phyloP scores from a whole-genome alignment of 2,888 invertebrate genomes.

The Lasioglossum leucozonium region DNA sequence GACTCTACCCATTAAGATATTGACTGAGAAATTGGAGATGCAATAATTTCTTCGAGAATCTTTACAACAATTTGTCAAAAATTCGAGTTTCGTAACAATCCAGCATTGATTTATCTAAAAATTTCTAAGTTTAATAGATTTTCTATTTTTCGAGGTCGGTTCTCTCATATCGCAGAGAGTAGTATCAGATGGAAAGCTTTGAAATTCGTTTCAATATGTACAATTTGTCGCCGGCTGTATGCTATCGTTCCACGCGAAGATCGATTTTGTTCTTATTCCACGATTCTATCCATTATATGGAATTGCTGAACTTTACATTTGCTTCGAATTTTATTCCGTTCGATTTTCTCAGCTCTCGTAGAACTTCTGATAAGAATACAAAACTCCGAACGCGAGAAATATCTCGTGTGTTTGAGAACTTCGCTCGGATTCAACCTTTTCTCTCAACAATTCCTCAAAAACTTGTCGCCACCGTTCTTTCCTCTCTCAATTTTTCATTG shows the following conservation, averaged over 20 bases:
- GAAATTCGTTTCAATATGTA: slow-evolving; percentile 64
- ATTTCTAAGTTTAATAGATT: slow-evolving; percentile 24
- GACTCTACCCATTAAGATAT: no score
- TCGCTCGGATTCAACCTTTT: slow-evolving; percentile 13
- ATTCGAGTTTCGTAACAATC: neutral
- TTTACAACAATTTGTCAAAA: neutral
- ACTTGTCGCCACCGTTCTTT: neutral
- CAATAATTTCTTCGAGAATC: no score
- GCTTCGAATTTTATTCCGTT: slow-evolving; percentile 58
- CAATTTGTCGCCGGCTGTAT: slow-evolving; percentile 60
- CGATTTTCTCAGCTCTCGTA: slow-evolving; percentile 45
- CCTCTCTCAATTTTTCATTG: neutral
- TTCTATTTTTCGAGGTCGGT: slow-evolving; percentile 15
- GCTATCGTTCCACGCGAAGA: slow-evolving; percentile 49
- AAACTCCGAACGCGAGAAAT: slow-evolving; percentile 43
- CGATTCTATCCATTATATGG: slow-evolving; percentile 61
- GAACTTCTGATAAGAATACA: slow-evolving; percentile 47
- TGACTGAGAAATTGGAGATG: no score
- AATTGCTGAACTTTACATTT: slow-evolving; percentile 62
- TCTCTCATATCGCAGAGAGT: slow-evolving; percentile 5
- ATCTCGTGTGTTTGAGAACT: slow-evolving; percentile 33
- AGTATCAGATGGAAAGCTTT: slow-evolving; percentile 46
- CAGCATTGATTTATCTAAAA: neutral
- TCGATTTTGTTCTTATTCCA: slow-evolving; percentile 63
- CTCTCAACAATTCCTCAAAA: slow-evolving; percentile 2